Conservation (phyloP, 2,113 vertebrate species). For the Psittacula cyanocephala region DNA sequence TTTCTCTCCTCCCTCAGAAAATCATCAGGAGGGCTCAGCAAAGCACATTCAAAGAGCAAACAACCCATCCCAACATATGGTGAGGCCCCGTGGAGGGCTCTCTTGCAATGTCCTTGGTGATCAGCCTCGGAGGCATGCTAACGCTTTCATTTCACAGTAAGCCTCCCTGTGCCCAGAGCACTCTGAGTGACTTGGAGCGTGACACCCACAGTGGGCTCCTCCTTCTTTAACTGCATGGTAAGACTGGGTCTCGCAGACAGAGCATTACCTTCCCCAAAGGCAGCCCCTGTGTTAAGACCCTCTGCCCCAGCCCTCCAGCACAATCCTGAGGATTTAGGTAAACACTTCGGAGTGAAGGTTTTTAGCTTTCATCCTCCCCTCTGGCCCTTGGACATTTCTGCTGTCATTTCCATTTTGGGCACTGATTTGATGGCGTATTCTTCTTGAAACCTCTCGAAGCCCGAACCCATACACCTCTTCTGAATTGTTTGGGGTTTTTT, state of each 20-base stretch:
- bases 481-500: not conserved
- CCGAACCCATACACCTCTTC: not conserved
- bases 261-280: not conserved
- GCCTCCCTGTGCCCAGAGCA: not conserved
- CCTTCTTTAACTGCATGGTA: not conserved
- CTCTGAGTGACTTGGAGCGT: not conserved
- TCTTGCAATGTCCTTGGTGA: conserved; percentile 9
- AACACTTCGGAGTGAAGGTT: not conserved
- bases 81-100: not conserved
- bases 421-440: not conserved
- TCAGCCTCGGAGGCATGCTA: not conserved
- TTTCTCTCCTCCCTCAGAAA: not conserved
- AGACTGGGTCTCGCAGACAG: not conserved
- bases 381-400: not conserved
- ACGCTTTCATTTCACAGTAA: not conserved
- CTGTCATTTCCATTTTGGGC: conserved; percentile 23
- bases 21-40: not conserved
- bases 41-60: not conserved
- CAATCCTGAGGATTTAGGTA: conserved; percentile 39
- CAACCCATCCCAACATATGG: not conserved
- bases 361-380: not conserved
- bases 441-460: not conserved
- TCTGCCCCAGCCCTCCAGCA: not conserved
- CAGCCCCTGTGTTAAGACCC: not conserved
- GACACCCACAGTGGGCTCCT: not conserved